Percentiles rank a stretch among this genome's conserved stretches.
Evolutionary conservation across 2,113 vertebrate genomes (phyloP).

Genomic region (Cariama cristata): DNA sequence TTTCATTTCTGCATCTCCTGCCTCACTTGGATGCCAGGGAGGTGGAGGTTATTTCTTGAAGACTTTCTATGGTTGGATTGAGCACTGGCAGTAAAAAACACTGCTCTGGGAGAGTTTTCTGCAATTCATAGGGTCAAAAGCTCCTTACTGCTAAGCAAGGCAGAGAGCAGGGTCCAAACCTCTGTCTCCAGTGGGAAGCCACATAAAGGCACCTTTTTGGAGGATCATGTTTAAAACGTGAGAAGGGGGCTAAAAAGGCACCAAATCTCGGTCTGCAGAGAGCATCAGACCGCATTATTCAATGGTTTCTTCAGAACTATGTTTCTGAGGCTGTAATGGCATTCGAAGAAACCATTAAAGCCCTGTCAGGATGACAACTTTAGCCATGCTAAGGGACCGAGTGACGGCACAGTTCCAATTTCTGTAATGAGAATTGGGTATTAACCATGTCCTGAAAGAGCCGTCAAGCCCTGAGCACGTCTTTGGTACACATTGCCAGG

Average conservation of each 20-base stretch:
- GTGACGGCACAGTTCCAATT: not conserved
- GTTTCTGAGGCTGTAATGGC: not conserved
- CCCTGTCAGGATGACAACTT: slow-evolving; percentile 28
- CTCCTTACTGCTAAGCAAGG: not conserved
- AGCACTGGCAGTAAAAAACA: not conserved
- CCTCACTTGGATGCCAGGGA: not conserved
- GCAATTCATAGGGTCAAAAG: not conserved
- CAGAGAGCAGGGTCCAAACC: not conserved
- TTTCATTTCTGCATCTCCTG: not conserved
- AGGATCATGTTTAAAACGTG: slow-evolving; percentile 12
- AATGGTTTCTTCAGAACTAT: not conserved
- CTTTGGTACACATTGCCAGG: not conserved
- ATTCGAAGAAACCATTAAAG: not conserved
- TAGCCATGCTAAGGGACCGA: not conserved
- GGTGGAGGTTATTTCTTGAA: not conserved
- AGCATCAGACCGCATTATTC: not conserved
- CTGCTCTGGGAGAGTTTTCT: not conserved
- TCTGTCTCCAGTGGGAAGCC: not conserved
- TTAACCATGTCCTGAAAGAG: not conserved
- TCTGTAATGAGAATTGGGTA: not conserved
- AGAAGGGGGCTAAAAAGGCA: not conserved
- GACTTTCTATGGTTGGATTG: not conserved
- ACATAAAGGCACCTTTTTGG: not conserved
- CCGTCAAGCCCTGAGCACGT: not conserved
- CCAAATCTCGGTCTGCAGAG: not conserved